phyloP scores from a whole-genome alignment of 23 tunicate species.

The Trididemnum clinides region DNA sequence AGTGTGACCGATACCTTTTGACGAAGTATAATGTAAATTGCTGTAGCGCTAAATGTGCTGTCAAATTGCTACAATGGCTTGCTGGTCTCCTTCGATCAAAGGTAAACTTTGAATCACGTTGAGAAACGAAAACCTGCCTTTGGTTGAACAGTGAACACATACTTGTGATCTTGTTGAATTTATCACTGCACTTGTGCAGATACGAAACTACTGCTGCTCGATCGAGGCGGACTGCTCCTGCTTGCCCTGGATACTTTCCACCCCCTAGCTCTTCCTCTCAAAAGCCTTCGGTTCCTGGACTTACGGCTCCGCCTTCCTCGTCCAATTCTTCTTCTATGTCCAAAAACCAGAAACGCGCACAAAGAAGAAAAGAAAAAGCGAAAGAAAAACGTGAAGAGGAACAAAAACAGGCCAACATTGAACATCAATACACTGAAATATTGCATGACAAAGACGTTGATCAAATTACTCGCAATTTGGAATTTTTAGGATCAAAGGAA shows the following conservation, averaged over 20 bases:
- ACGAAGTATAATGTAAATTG: too few relatives aligned
- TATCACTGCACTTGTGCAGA: too few relatives aligned
- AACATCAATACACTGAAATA: constrained; percentile 52
- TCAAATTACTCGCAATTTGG: constrained; percentile 6
- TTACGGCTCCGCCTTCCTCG: background rate
- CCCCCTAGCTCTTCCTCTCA: background rate
- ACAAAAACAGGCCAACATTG: constrained; percentile 5
- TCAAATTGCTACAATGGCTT: too few relatives aligned
- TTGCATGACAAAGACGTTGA: constrained; percentile 18
- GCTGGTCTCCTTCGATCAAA: too few relatives aligned
- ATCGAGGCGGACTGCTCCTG: constrained; percentile 66
- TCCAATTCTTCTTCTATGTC: constrained; percentile 26
- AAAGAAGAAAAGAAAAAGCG: constrained; percentile 61
- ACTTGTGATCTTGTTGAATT: too few relatives aligned
- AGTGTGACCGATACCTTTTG: too few relatives aligned
- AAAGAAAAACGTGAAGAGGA: constrained; percentile 59
- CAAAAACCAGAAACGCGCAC: constrained; percentile 65
- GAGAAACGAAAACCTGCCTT: too few relatives aligned
- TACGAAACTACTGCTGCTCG: constrained; percentile 56
- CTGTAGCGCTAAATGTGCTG: too few relatives aligned
- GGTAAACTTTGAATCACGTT: too few relatives aligned
- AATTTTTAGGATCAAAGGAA: too few relatives aligned
- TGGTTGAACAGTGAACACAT: too few relatives aligned
- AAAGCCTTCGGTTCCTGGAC: constrained; percentile 31
- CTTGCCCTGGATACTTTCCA: constrained; percentile 73